Conservation (phyloP, 2,113 vertebrate genomes). For the Jacana jacana region DNA sequence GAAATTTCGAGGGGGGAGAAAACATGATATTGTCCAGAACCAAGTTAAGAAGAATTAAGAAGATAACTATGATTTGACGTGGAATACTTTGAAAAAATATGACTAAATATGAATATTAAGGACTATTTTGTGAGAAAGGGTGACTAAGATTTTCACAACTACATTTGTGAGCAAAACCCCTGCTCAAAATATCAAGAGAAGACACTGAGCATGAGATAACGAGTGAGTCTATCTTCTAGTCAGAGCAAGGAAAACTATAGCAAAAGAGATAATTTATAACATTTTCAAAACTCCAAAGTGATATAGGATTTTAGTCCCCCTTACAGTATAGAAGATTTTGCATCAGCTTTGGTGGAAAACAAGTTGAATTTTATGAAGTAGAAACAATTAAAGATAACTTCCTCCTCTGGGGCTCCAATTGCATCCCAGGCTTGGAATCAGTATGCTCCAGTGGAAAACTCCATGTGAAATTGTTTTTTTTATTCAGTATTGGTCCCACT, state of each 20-base stretch:
- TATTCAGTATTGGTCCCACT: not conserved
- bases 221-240: not conserved
- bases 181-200: not conserved
- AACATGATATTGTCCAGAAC: not conserved
- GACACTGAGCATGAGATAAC: not conserved
- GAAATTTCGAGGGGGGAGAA: not conserved
- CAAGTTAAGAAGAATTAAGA: not conserved
- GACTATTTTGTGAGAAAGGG: not conserved
- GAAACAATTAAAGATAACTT: not conserved
- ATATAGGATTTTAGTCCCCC: not conserved
- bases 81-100: not conserved
- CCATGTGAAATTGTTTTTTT: not conserved
- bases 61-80: not conserved
- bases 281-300: not conserved
- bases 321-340: not conserved
- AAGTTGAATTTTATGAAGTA: not conserved
- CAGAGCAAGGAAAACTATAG: not conserved
- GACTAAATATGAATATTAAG: not conserved
- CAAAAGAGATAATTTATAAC: not conserved
- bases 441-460: accelerated
- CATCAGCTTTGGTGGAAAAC: not conserved
- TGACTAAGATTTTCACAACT: not conserved
- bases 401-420: not conserved
- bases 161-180: not conserved
- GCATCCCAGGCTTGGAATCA: not conserved